Percentiles rank a stretch among this genome's conserved stretches.
Evolutionary conservation across 1,140 invertebrate genomes (phyloP).

Genomic region (Drosophila busckii): DNA sequence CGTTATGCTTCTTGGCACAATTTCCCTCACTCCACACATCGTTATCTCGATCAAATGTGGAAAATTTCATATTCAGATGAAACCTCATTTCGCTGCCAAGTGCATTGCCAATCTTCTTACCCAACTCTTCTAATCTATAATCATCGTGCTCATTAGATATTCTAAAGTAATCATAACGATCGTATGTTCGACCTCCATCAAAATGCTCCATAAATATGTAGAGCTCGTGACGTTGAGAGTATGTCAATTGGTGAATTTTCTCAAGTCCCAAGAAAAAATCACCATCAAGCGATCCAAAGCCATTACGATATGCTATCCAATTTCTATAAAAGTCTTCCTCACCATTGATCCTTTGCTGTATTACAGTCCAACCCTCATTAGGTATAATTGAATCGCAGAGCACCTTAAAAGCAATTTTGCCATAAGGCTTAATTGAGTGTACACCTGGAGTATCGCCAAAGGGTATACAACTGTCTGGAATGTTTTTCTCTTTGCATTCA

Average conservation of each 20-base stretch:
- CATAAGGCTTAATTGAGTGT: no score
- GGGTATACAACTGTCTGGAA: neutral
- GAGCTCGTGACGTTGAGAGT: neutral
- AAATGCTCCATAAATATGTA: neutral
- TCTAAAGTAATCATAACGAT: neutral
- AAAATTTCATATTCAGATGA: no score
- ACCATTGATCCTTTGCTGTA: neutral
- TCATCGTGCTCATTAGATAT: neutral
- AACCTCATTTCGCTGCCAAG: no score
- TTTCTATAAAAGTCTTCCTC: neutral
- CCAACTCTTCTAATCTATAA: no score
- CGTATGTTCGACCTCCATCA: neutral
- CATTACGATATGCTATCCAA: neutral
- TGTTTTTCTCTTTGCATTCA: neutral
- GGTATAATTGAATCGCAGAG: neutral
- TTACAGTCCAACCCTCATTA: neutral
- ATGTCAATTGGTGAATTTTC: neutral
- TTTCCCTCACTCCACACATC: no score
- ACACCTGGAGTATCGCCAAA: no score
- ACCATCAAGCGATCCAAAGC: neutral
- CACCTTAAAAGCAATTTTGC: neutral
- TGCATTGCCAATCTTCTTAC: no score
- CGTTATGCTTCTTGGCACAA: no score
- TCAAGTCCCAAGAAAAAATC: slow-evolving; percentile 1
- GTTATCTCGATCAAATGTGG: no score